Evolutionary conservation across 2,113 vertebrate species (phyloP), one percentile per base, ranked within the genome.

Genomic region (Bucco capensis): DNA sequence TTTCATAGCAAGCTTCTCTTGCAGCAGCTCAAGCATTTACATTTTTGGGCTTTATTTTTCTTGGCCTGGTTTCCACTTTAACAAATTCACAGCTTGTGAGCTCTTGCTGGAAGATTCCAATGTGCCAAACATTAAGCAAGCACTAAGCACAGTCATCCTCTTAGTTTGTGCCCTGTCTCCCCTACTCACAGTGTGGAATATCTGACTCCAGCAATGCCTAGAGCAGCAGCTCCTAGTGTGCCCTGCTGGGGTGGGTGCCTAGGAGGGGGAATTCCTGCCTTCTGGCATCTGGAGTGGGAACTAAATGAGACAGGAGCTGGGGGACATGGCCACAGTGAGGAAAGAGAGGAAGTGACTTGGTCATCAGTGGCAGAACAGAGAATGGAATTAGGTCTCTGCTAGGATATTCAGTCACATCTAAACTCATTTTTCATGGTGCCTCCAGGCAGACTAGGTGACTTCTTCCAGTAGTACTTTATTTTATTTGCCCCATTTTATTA

Each of bases 41-140:
- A 50, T 86, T 75, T 89, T 80, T 78, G 65, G 65, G 35, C 84
- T 83, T 66, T 95, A 87, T 94, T 91, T 89, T 92, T 79, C 51
- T 85, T 95, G 92, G 92, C 86, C 58, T 70, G 50, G 31, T 84
- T 96, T 94, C 89, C 77, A 79, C 89, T 94, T 93, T 90, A 85
- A 82, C 95, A 96, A 96, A 94, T 95, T 96, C 92, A 90, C 95
- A 95, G 86, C 83, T 96, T 90, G 66, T 3, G 7, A 92, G 74
- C 88, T 82, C 24, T 94, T 57, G 74, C 92, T 96, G 88, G 81
- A 87, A 86, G 83, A 76, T 51, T 82, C 51, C 61, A 95, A 88
- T 28, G 22, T 84, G 83, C 70, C 78, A 56, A 90, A 25, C 77
- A 82, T 82, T 75, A 82, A 81, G 77, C 42, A 66, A 79, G 35